Percentiles rank a stretch among this genome's conserved stretches.
phyloP scores from a whole-genome alignment of 2,113 vertebrate genomes.

The Phalacrocorax carbo region DNA sequence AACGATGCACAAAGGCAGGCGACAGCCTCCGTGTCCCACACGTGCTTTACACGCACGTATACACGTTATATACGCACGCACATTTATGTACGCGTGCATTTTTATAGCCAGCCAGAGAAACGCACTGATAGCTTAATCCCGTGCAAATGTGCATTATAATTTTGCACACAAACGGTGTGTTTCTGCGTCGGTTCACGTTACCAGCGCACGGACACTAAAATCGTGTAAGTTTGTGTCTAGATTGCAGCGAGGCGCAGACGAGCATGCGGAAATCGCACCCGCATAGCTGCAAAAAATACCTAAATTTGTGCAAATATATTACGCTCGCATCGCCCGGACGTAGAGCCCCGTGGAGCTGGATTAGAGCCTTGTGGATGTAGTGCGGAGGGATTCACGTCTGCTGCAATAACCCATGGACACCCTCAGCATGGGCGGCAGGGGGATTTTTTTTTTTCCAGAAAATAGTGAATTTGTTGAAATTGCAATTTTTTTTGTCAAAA shows the following conservation, averaged over 20 bases:
- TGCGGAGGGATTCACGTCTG: accelerated
- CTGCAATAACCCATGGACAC: accelerated
- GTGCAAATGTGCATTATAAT: accelerated
- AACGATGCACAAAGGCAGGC: accelerated
- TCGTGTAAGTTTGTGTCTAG: accelerated
- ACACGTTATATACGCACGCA: neutral
- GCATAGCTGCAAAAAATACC: accelerated
- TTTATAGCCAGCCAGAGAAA: neutral
- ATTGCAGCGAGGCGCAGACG: accelerated
- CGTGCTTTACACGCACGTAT: neutral
- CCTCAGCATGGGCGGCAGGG: neutral
- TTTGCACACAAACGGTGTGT: accelerated
- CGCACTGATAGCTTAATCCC: neutral
- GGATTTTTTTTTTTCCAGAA: neutral
- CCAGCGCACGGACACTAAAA: accelerated
- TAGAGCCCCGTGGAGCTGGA: accelerated
- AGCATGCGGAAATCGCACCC: accelerated
- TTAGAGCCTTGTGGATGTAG: neutral
- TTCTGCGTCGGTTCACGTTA: accelerated
- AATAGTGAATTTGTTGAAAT: neutral
- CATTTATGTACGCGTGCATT: neutral
- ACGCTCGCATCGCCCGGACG: accelerated
- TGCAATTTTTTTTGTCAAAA: neutral
- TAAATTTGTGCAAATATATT: accelerated
- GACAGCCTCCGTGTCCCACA: neutral